phyloP scores from a whole-genome alignment of 2,113 vertebrate genomes.

The Prolemur simus region DNA sequence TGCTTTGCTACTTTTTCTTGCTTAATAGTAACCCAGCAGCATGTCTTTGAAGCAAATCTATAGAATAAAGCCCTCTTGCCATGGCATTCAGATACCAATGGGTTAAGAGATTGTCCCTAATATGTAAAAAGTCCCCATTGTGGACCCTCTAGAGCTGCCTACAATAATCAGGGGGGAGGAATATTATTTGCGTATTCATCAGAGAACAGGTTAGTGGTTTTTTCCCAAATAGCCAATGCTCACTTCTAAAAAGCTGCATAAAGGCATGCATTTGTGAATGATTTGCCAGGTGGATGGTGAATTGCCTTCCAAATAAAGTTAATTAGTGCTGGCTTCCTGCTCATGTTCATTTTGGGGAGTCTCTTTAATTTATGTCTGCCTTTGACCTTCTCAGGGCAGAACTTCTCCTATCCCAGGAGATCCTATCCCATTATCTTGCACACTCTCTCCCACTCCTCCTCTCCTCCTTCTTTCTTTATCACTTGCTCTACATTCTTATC shows the following conservation, averaged over 20 bases:
- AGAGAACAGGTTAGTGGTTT: neutral
- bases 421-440: neutral
- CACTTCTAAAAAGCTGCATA: slow-evolving; percentile 19
- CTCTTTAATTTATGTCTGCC: slow-evolving; percentile 5
- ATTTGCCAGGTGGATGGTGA: slow-evolving; percentile 36
- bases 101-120: neutral
- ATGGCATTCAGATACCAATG: neutral
- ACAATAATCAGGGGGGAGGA: neutral
- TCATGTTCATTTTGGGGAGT: neutral
- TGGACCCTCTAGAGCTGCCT: neutral
- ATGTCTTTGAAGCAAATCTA: slow-evolving; percentile 1
- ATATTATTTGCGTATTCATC: neutral
- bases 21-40: neutral
- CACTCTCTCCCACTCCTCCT: neutral
- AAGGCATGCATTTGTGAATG: slow-evolving; percentile 48
- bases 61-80: neutral
- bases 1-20: neutral
- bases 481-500: slow-evolving; percentile 14
- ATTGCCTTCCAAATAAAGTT: slow-evolving; percentile 46
- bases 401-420: neutral
- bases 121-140: neutral
- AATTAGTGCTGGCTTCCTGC: neutral
- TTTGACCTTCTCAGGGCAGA: slow-evolving; percentile 27
- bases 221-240: neutral
- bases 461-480: slow-evolving; percentile 37